Evolutionary conservation across 2,888 invertebrate genomes (phyloP).

Genomic region (Dryocosmus kuriphilus): DNA sequence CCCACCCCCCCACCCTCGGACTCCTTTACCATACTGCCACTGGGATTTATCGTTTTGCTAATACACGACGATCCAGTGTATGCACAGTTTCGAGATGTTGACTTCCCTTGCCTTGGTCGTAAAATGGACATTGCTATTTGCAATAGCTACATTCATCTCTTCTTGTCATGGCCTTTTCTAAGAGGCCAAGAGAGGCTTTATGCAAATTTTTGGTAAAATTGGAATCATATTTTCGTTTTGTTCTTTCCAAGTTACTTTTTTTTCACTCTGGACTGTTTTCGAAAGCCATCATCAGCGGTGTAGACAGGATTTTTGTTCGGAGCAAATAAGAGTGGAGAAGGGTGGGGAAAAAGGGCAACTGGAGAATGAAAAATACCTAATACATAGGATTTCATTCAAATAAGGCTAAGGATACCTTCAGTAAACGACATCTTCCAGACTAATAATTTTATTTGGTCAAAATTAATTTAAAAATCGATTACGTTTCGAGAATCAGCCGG

Average conservation of each 20-base stretch:
- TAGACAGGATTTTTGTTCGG: too few relatives aligned
- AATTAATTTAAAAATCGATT: too few relatives aligned
- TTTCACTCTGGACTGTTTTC: too few relatives aligned
- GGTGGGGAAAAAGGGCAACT: too few relatives aligned
- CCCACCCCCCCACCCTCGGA: constrained; percentile 41
- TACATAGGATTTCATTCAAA: too few relatives aligned
- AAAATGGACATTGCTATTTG: constrained; percentile 13
- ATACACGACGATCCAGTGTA: constrained; percentile 56
- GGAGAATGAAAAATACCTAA: too few relatives aligned
- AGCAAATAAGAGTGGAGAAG: too few relatives aligned
- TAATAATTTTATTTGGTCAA: too few relatives aligned
- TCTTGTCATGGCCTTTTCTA: not conserved
- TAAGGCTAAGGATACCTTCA: too few relatives aligned
- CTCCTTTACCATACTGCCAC: constrained; percentile 41
- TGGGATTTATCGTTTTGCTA: constrained; percentile 66
- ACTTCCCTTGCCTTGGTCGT: constrained; percentile 14
- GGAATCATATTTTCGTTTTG: not conserved
- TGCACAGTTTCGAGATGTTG: constrained; percentile 29
- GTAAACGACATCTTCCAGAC: too few relatives aligned
- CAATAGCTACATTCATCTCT: not conserved
- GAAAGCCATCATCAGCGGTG: too few relatives aligned
- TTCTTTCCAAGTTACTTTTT: not conserved
- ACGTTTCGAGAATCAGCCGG: too few relatives aligned
- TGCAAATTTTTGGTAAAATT: not conserved
- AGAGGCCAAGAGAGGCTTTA: not conserved